phyloP scores from a whole-genome alignment of 2,888 invertebrate genomes.

The Scaptomyza caliginosa region DNA sequence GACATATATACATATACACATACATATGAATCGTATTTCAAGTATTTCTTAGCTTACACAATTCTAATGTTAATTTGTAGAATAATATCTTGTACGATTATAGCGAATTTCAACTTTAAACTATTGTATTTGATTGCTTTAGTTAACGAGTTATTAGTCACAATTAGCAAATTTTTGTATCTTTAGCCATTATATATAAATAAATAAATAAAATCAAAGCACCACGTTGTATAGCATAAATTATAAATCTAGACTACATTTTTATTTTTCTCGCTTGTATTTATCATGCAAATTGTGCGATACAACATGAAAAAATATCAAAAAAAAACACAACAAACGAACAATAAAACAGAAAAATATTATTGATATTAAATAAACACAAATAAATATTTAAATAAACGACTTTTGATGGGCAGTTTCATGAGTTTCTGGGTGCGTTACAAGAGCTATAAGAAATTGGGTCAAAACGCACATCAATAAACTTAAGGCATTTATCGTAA shows the following conservation, averaged over 20 bases:
- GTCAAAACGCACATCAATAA: slow-evolving; percentile 52
- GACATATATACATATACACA: slow-evolving; percentile 18
- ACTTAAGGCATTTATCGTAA: slow-evolving; percentile 16
- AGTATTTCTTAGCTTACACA: slow-evolving; percentile 50
- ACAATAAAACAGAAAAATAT: slow-evolving; percentile 36
- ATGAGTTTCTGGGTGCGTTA: slow-evolving; percentile 44
- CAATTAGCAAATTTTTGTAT: slow-evolving; percentile 79
- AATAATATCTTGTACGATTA: slow-evolving; percentile 20
- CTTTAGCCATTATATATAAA: slow-evolving; percentile 37
- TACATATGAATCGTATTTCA: slow-evolving; percentile 41
- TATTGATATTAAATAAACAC: slow-evolving; percentile 61
- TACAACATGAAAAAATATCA: slow-evolving; percentile 16
- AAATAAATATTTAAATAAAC: slow-evolving; percentile 70
- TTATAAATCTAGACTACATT: slow-evolving; percentile 53
- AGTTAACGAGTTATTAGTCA: slow-evolving; percentile 74
- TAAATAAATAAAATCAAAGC: slow-evolving; percentile 46
- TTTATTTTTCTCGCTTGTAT: slow-evolving; percentile 31
- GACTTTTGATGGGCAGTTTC: slow-evolving; percentile 46
- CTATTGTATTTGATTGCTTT: slow-evolving; percentile 54
- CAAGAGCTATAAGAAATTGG: slow-evolving; percentile 24
- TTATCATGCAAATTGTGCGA: slow-evolving; percentile 63
- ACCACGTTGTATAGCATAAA: slow-evolving; percentile 71
- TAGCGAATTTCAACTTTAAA: slow-evolving; percentile 58
- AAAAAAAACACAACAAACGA: slow-evolving; percentile 22
- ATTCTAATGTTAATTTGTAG: slow-evolving; percentile 24